Base-by-base conservation (phyloP, 2,888 invertebrate species). In the Tetropium fuscum region DNA sequence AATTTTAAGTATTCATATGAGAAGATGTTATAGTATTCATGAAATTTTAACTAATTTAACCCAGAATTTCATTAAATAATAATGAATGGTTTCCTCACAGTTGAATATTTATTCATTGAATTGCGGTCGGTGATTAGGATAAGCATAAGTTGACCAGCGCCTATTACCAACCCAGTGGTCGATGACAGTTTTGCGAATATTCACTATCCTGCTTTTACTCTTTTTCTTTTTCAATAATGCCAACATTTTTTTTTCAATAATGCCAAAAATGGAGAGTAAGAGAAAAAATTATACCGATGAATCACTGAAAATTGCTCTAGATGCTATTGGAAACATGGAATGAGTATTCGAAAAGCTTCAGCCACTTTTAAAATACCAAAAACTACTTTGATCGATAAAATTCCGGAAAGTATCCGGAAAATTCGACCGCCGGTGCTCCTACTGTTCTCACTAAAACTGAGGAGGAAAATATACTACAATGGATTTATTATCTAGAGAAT, bases 261-360 rank as follows among this genome's bases (percentile, higher is more conserved):
- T n/a, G n/a, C n/a, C n/a, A 8, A 3, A n/a, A 32, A 32, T 32
- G 32, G 32, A 32, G n/a, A 32, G 10, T 3, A 32, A 32, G n/a
- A 3, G 32, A 32, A 32, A 32, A n/a, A 32, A 32, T 32, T 32
- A 32, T 10, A 32, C 25, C 25, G 4, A 25, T 25, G 4, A 25
- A 25, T 25, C 25, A 4, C n/a, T 25, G 25, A 25, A 25, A 25
- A 25, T 38, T 38, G 38, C 38, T 13, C 8, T 38, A 38, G 38
- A 38, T 38, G 38, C 15, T 18, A 38, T 38, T 11, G 16, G 16
- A 38, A 38, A 38, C 16, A n/a, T n/a, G 18, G 8, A 18, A 38
- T 38, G 18, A 38, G 38, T 15, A 18, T 38, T 18, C 15, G 15
- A 16, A 48, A 48, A 47, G 48, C 48, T 22, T 19, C 48, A 18